Conservation (phyloP, 2,888 invertebrate genomes). For the Nephrotoma flavescens region DNA sequence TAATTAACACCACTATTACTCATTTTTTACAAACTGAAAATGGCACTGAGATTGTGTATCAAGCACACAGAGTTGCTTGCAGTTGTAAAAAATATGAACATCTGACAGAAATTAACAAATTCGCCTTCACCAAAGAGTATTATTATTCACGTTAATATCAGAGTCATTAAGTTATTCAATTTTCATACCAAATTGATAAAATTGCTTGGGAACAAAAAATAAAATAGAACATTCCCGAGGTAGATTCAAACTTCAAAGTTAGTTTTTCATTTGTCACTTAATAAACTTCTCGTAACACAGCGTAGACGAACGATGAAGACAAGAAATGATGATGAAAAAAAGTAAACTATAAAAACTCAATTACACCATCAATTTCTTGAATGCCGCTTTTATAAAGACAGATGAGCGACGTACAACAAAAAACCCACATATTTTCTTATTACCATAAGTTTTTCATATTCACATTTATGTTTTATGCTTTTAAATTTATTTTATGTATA, state of each 20-base stretch:
- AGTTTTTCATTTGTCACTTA: background rate
- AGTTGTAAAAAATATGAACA: too few species aligned
- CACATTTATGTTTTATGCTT: background rate
- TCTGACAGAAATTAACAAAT: too few species aligned
- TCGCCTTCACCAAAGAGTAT: too few species aligned
- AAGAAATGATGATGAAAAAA: background rate
- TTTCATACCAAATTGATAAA: too few species aligned
- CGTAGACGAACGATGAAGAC: background rate
- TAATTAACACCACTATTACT: too few species aligned
- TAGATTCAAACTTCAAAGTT: background rate
- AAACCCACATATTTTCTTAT: background rate
- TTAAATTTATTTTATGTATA: background rate
- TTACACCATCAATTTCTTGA: background rate
- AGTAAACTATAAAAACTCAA: background rate
- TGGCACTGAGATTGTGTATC: too few species aligned
- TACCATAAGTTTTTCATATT: background rate
- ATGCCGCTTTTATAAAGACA: background rate
- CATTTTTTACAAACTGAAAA: too few species aligned
- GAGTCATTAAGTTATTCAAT: too few species aligned
- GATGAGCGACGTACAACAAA: background rate
- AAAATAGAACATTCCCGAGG: background rate
- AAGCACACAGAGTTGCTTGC: too few species aligned
- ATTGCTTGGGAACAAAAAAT: too few species aligned
- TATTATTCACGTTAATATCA: too few species aligned
- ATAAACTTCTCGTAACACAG: background rate